Conservation (phyloP, 2,888 invertebrate genomes). For the Imbricaverruca yamaguchii region DNA sequence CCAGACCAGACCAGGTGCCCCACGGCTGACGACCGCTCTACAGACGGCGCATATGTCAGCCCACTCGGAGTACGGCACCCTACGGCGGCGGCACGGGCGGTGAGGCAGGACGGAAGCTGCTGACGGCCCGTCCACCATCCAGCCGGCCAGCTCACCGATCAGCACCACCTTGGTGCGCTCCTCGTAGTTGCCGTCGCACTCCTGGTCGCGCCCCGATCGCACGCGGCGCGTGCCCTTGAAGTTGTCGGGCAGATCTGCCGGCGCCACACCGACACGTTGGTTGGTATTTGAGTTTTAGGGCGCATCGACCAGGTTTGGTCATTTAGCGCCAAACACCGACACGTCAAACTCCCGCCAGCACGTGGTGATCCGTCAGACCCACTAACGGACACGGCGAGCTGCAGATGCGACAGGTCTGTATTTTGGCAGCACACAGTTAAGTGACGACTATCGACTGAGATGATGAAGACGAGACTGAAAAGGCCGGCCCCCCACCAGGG, state of each 20-base stretch:
- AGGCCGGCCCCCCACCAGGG: too few species aligned
- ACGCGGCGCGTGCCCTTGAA: constrained; percentile 12
- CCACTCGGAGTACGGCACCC: too few species aligned
- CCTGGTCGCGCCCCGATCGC: neutral
- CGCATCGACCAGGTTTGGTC: too few species aligned
- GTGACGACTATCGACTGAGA: too few species aligned
- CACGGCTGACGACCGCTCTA: too few species aligned
- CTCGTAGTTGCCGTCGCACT: neutral
- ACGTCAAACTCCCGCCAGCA: neutral
- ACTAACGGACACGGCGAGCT: neutral
- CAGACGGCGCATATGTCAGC: too few species aligned
- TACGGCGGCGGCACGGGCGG: neutral
- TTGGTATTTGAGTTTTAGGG: too few species aligned
- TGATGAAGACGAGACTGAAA: too few species aligned
- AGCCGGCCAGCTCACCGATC: neutral
- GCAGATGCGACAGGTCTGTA: too few species aligned
- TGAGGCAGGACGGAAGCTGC: neutral
- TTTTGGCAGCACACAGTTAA: neutral
- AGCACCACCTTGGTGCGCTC: constrained; percentile 15
- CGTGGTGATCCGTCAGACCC: neutral
- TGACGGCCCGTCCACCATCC: neutral
- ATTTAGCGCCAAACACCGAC: too few species aligned
- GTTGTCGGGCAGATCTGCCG: neutral
- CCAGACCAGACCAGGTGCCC: neutral
- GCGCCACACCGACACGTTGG: neutral